phyloP scores from a whole-genome alignment of 2,797 vertebrate genomes.

The Microtus californicus region DNA sequence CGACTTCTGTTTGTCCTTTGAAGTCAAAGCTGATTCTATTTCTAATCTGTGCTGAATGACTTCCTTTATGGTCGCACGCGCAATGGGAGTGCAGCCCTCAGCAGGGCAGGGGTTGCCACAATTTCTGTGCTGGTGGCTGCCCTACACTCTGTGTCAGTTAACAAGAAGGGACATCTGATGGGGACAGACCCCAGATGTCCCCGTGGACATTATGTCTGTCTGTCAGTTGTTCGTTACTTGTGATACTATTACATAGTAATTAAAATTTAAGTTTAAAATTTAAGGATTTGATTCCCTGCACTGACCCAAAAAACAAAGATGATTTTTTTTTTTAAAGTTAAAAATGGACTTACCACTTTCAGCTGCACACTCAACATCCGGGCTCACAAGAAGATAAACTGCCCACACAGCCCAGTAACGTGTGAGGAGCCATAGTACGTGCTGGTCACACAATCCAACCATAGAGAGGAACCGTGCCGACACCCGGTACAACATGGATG shows the following conservation, averaged over 20 bases:
- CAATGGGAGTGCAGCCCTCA: neutral
- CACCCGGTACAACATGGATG: no score
- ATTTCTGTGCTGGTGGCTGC: neutral
- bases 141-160: neutral
- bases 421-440: neutral
- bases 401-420: neutral
- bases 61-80: neutral
- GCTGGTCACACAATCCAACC: neutral
- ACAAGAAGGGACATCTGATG: neutral
- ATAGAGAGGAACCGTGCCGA: neutral
- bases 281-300: neutral
- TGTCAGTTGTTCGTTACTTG: neutral
- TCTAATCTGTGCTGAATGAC: constrained; percentile 32
- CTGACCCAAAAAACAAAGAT: neutral
- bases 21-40: constrained; percentile 61
- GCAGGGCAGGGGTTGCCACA: neutral
- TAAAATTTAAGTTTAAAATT: constrained; percentile 4
- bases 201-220: neutral
- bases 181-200: neutral
- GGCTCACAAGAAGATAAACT: neutral
- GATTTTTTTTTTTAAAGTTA: neutral
- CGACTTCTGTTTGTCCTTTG: constrained; percentile 50
- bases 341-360: neutral
- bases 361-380: neutral
- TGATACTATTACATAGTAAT: neutral